phyloP scores from a whole-genome alignment of 2,113 vertebrate species.

The Chloroceryle aenea region DNA sequence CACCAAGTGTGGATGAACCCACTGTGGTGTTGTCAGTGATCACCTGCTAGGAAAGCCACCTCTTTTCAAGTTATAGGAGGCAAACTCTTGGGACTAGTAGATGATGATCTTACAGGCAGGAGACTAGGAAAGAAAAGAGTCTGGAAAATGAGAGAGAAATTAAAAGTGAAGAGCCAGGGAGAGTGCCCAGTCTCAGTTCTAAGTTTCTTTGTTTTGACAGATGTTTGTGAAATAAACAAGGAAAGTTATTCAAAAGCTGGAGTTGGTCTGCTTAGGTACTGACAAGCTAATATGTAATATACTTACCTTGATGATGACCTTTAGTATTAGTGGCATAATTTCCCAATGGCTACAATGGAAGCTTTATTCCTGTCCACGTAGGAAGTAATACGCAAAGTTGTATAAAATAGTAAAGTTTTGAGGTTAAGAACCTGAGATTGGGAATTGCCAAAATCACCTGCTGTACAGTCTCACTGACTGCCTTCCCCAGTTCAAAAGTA shows the following conservation, averaged over 20 bases:
- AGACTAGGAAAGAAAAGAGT: not conserved
- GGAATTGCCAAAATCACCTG: not conserved
- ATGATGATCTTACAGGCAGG: not conserved
- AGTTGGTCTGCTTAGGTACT: not conserved
- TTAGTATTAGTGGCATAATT: not conserved
- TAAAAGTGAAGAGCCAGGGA: not conserved
- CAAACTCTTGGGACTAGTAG: not conserved
- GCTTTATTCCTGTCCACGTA: not conserved
- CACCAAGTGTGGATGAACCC: not conserved
- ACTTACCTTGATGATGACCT: not conserved
- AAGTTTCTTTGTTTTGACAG: not conserved
- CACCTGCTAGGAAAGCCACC: not conserved
- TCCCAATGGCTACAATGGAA: not conserved
- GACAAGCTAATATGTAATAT: not conserved
- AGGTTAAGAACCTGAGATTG: not conserved
- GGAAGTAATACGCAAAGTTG: not conserved
- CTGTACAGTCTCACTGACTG: not conserved
- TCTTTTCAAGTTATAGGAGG: not conserved
- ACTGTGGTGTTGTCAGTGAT: accelerated
- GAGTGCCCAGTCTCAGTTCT: not conserved
- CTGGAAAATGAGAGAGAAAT: not conserved
- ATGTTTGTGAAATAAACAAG: not conserved
- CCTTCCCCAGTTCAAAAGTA: not conserved
- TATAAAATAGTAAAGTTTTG: not conserved
- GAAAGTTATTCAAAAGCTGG: not conserved